Evolutionary conservation across 2,113 vertebrate genomes (phyloP).

Genomic region (Perca schrenkii): DNA sequence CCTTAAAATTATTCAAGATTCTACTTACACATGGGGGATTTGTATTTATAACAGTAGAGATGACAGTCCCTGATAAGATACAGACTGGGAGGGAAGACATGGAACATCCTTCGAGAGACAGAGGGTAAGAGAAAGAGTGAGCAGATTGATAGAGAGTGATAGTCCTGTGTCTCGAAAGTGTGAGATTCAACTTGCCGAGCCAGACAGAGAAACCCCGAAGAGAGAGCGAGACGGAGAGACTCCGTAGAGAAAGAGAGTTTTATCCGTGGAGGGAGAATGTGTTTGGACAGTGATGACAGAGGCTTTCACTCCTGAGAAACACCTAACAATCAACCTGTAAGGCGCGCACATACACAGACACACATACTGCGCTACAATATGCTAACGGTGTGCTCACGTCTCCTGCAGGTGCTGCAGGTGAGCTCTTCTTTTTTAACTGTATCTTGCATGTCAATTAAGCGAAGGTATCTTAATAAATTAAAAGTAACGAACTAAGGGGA

Average conservation of each 20-base stretch:
- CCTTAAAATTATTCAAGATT: background rate
- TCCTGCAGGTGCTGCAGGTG: background rate
- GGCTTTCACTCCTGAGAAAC: conserved; percentile 73
- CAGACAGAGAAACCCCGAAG: conserved; percentile 30
- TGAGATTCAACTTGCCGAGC: conserved; percentile 57
- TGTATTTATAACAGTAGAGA: conserved; percentile 1
- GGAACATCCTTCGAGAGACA: conserved; percentile 41
- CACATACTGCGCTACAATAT: background rate
- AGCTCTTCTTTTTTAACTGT: background rate
- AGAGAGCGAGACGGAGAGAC: conserved; percentile 14
- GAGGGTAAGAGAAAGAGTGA: conserved; percentile 47
- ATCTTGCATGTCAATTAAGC: background rate
- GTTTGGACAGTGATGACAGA: conserved; percentile 74
- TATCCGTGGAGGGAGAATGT: conserved; percentile 63
- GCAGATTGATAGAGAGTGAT: conserved; percentile 65
- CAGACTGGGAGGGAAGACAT: background rate
- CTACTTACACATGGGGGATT: background rate
- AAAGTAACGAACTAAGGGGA: background rate
- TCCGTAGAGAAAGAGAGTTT: conserved; percentile 53
- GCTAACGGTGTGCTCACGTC: background rate
- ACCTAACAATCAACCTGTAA: conserved; percentile 66
- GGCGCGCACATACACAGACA: conserved; percentile 4
- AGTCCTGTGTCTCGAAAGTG: conserved; percentile 66
- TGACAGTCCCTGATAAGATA: conserved; percentile 29
- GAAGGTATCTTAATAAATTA: background rate